Evolutionary conservation across 2,888 invertebrate species (phyloP), one percentile per base, ranked within the genome.

Genomic region (Gasteruption jaculator): DNA sequence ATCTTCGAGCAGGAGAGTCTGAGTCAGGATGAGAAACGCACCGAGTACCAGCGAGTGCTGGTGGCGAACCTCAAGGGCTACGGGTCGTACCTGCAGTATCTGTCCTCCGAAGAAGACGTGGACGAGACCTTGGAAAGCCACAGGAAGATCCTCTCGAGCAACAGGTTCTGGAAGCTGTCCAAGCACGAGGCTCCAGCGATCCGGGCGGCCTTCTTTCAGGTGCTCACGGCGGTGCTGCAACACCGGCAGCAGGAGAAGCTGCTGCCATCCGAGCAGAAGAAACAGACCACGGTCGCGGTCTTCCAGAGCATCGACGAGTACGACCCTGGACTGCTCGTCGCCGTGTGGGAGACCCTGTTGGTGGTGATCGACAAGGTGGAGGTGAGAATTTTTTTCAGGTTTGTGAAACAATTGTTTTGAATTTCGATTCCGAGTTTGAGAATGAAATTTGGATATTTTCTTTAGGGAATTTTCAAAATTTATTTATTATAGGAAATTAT

Each of bases 341-440:
- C 78, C 46, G 77, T 86, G 16, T 92, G 91, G 91, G 84, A 85
- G 56, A 81, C 84, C 39, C 74, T 82, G 46, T 71, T 91, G 30
- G 71, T 81, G 24, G 66, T 80, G 33, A 75, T 83, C 53, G 73
- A 75, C 30, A 75, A 73, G 45, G 74, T 81, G 51, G 70, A 78
- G 58, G 80, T 78, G 66, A 62, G 52, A n/a, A 36, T 34, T 38
- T n/a, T n/a, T n/a, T n/a, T n/a, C n/a, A n/a, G n/a, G n/a, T n/a
- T n/a, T n/a, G n/a, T n/a, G n/a, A n/a, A n/a, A n/a, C n/a, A n/a
- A n/a, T n/a, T n/a, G n/a, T n/a, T n/a, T n/a, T n/a, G n/a, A n/a
- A n/a, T n/a, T n/a, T n/a, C n/a, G n/a, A n/a, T n/a, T n/a, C n/a
- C n/a, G n/a, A n/a, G n/a, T n/a, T n/a, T n/a, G n/a, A n/a, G n/a